Base-by-base conservation (phyloP, 2,797 vertebrate species). In the Micromesistius poutassou region DNA sequence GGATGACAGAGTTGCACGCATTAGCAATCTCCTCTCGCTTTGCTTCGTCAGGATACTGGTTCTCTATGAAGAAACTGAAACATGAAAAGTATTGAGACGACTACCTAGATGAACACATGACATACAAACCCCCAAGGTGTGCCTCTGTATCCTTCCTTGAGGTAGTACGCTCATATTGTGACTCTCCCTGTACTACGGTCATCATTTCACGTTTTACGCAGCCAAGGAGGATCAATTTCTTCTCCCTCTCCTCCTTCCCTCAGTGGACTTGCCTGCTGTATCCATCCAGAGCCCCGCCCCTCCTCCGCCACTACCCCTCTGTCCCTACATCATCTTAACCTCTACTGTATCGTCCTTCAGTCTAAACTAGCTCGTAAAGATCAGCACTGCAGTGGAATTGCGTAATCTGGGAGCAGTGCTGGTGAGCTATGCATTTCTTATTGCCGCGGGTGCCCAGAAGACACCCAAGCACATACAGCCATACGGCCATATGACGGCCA, bases 21-120 rank as follows among this genome's bases (percentile, higher is more conserved):
- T 93, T 94, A 82, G 95, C 95, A 1, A 95, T 95, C 91, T 95
- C 95, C 85, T 95, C 95, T 33, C 95, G 89, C 87, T 94, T 95
- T 0, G 93, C 93, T 81, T 95, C 95, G 38, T 95, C 95, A 3
- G 95, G 95, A 78, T 95, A 95, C 90, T 95, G 95, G 86, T 95
- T 95, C 90, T 95, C 95, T 77, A 94, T 86, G 87, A 95, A 95
- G 91, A 95, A 95, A 81, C 95, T 95, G 87, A 0, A 75, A 89
- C 71, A 89, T 28, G 84, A 28, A 66, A 66, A 68, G 28, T 9
- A 68, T 30, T 68, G 28, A 28, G 62, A 68, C n/a, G 8, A 62
- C 25, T 12, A 68, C n/a, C 10, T 19, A 7, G 25, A 68, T 68
- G 7, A 68, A 10, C 13, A 28, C 62, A 68, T 2, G 25, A 68